Percentiles rank a stretch among this genome's conserved stretches.
Conservation (phyloP, 1,140 invertebrate species). For the Drosophila littoralis region DNA sequence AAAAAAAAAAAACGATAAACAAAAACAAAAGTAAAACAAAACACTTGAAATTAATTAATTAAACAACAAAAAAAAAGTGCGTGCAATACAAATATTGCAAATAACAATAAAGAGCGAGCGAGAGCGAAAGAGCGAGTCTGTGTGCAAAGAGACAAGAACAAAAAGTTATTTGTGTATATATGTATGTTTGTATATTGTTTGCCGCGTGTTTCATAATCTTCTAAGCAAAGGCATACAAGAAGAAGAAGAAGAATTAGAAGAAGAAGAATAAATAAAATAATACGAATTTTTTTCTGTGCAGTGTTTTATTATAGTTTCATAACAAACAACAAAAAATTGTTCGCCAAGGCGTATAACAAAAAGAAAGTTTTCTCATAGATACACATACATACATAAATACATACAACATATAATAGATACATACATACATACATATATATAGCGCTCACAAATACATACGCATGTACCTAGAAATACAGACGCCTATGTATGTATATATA, state of each 20-base stretch:
- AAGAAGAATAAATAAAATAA: not conserved
- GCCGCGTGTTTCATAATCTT: conserved; percentile 8
- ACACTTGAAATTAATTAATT: not conserved
- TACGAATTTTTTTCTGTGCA: conserved; percentile 4
- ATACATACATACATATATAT: not conserved
- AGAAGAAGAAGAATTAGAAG: conserved; percentile 3
- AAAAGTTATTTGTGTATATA: conserved; percentile 1
- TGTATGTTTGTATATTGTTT: too few species aligned
- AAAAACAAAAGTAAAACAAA: conserved; percentile 2
- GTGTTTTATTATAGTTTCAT: not conserved
- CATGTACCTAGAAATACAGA: conserved; percentile 35
- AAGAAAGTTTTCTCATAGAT: conserved; percentile 3
- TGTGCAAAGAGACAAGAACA: conserved; percentile 1
- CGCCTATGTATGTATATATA: conserved; percentile 50
- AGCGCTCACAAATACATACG: conserved; percentile 21
- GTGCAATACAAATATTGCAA: conserved; percentile 19
- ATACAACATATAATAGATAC: conserved; percentile 6
- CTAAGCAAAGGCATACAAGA: conserved; percentile 9
- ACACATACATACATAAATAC: not conserved
- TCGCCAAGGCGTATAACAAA: not conserved
- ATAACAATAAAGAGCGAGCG: not conserved
- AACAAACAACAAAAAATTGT: not conserved
- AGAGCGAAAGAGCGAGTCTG: not conserved
- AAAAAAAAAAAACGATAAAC: conserved; percentile 4
- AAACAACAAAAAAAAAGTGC: conserved; percentile 29